Base-by-base conservation (phyloP, 2,888 invertebrate genomes). In the Agapetus fuscipes region DNA sequence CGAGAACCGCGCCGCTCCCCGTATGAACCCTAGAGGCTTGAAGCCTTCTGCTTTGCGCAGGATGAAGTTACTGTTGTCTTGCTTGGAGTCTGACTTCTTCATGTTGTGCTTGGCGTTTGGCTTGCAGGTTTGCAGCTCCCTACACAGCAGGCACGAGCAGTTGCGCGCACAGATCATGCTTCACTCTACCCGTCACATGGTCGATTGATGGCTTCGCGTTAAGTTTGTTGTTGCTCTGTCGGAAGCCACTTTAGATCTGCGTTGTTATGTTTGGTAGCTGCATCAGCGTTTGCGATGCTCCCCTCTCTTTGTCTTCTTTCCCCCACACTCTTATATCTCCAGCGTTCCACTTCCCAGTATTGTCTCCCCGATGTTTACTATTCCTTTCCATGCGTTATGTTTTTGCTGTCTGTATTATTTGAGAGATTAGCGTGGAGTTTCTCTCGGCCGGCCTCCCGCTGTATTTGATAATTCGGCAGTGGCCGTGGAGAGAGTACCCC, bases 111-210 rank as follows among this genome's bases (percentile, higher is more conserved):
- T 58, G 34, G 64, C 60, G 50, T 66, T 66, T 47, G 71, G 71
- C 48, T 72, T 74, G 56, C 72, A 78, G 51, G 74, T 75, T 52
- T 73, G 76, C 52, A 84, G 62, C 59, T 84, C 83, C 49, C 80
- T 74, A 59, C 85, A 85, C 55, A 85, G 69, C 56, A 80, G 75
- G 63, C 85, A 85, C 52, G 70, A 70, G 61, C 85, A 85, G 53
- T 81, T 76, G 68, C 77, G 73, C 54, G 74, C 70, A 66, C 82
- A 82, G 67, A 73, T 75, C 80, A 80, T 80, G 58, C 37, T 52
- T 40, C 34, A 11, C 39, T 17, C 32, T 24, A 26, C 16, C n/a
- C 35, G 32, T 40, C 38, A 41, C 46, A 39, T 46, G 30, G 36
- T 42, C 27, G 14, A 24, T 16, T 10, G 26, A n/a, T n/a, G n/a